Base-by-base conservation (phyloP, 2,888 invertebrate genomes). In the Cremastobaeus sp. region DNA sequence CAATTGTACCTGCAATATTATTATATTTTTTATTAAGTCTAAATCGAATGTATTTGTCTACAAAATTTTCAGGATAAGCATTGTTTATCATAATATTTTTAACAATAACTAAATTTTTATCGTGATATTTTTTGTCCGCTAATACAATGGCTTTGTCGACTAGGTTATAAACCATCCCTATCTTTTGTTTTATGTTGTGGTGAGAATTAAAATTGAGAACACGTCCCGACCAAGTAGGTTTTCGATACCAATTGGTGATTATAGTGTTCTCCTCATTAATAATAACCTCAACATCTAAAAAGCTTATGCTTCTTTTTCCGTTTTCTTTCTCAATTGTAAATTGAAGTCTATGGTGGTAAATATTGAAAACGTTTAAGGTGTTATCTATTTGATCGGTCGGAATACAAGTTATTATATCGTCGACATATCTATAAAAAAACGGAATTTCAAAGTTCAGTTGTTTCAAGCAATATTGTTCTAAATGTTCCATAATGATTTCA, bases 391-490 rank as follows among this genome's bases (percentile, higher is more conserved):
- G 6, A 17, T 62, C 20, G 1, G 39, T 32, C 9, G 28, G 47
- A 35, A 62, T 14, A 17, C 30, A 28, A 6, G 55, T 66, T 4
- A 71, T 60, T 1, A 74, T 66, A 11, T 74, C n/a, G n/a, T n/a
- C n/a, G n/a, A n/a, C n/a, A n/a, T n/a, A n/a, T n/a, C n/a, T n/a
- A n/a, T n/a, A n/a, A n/a, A n/a, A n/a, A n/a, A n/a, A n/a, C n/a
- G n/a, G n/a, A n/a, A n/a, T n/a, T n/a, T n/a, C n/a, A n/a, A 60
- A 47, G n/a, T n/a, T n/a, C n/a, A n/a, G 17, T 21, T 39, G 18
- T 8, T 48, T 14, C 1, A 66, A 28, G 15, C 20, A 32, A 21
- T 45, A 6, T 9, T 35, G 9, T 21, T 66, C 65, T 4, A 66
- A 2, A 5, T 47, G 8, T 35, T 55, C 34, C 65, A 66, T 66